A percentile compares a stretch with the other conserved stretches of the same genome.
Evolutionary conservation across 2,888 invertebrate genomes (phyloP).

Genomic region (Eumacrocentrus americanus): DNA sequence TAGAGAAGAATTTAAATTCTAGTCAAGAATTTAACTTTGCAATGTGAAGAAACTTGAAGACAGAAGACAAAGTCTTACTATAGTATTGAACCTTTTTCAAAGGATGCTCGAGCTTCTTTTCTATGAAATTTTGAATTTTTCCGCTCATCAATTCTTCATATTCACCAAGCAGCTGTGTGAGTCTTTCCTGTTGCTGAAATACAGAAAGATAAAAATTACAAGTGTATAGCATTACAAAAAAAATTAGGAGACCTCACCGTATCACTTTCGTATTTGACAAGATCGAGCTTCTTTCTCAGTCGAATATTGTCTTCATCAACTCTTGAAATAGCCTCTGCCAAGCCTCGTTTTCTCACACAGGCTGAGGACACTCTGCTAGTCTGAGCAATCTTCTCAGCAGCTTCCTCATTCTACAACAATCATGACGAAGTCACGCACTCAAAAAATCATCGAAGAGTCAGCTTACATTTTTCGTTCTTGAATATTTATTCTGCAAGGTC

Average conservation of each 20-base stretch:
- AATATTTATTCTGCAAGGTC: slow-evolving; percentile 67
- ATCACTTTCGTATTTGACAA: slow-evolving; percentile 73
- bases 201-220: background rate
- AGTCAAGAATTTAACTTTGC: background rate
- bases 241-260: slow-evolving; percentile 63
- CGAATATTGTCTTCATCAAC: slow-evolving; percentile 54
- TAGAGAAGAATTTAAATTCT: background rate
- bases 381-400: slow-evolving; percentile 43
- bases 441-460: background rate
- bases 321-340: slow-evolving; percentile 47
- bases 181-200: slow-evolving; percentile 49
- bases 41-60: background rate
- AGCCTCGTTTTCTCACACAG: slow-evolving; percentile 45
- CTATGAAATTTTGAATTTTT: slow-evolving; percentile 48
- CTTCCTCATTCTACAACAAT: slow-evolving; percentile 50
- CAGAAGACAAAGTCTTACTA: slow-evolving; percentile 33
- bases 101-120: slow-evolving; percentile 63
- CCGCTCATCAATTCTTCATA: slow-evolving; percentile 53
- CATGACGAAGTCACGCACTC: background rate
- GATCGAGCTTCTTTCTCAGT: slow-evolving; percentile 71
- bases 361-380: slow-evolving; percentile 46
- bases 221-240: background rate
- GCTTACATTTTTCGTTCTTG: slow-evolving; percentile 63
- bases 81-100: slow-evolving; percentile 68
- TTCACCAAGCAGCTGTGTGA: slow-evolving; percentile 50